Conservation (phyloP, 2,113 vertebrate genomes). For the Microtus montanus region DNA sequence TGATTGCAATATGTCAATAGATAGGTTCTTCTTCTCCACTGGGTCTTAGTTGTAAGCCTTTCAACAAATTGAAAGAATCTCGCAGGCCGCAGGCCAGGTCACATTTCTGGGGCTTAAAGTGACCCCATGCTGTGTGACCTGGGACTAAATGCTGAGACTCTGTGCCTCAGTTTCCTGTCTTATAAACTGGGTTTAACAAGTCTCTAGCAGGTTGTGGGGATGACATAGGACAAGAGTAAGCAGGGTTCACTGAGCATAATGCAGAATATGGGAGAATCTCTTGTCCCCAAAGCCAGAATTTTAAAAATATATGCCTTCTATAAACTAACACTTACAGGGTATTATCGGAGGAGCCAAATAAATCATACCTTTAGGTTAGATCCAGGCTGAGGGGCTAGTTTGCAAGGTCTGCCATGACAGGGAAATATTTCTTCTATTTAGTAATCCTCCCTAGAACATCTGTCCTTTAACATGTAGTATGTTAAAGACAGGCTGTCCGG, state of each 20-base stretch:
- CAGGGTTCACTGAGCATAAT: accelerated
- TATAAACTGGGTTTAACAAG: background rate
- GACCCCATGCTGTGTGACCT: background rate
- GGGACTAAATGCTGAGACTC: background rate
- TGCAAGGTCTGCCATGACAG: background rate
- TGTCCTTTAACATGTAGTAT: background rate
- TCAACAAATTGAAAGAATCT: background rate
- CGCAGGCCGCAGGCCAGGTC: too few species aligned
- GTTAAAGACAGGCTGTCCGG: background rate
- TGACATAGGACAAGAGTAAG: background rate
- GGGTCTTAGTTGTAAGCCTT: background rate
- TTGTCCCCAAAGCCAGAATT: background rate
- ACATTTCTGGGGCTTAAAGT: background rate
- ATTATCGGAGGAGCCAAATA: background rate
- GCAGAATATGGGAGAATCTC: background rate
- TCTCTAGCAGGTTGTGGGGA: background rate
- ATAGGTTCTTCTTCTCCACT: background rate
- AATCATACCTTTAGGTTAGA: background rate
- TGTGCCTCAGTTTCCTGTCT: background rate
- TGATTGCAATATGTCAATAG: background rate
- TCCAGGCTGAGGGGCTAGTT: background rate
- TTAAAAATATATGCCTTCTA: background rate
- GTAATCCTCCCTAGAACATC: background rate
- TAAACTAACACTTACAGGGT: background rate
- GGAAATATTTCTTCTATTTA: background rate